These are phyloP conservation scores for Chrysemys picta DNA, from an alignment of 2,113 vertebrate genomes.

Conservation along the genomic window DNA sequence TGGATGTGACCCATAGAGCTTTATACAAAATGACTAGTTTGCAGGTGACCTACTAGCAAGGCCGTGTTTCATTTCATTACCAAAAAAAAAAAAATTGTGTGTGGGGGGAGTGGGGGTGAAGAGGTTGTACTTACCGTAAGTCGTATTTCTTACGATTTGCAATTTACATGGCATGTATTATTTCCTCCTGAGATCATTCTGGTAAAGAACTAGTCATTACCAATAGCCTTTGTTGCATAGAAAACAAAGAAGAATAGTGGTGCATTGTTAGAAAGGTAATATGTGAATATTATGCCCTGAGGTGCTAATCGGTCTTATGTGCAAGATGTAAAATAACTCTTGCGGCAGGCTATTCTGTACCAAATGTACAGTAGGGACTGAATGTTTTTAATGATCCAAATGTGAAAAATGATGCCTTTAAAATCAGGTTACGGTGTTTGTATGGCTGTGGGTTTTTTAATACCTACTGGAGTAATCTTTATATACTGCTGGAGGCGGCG, in stretches of 20 bases:
- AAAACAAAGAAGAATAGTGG: constrained; percentile 38
- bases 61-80: constrained; percentile 12
- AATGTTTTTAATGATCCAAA: constrained; percentile 13
- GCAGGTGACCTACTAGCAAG: not conserved
- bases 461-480: not conserved
- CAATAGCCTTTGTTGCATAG: constrained; percentile 5
- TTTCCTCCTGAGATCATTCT: constrained; percentile 23
- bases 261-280: constrained; percentile 29
- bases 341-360: constrained; percentile 4
- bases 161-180: not conserved
- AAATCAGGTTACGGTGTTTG: constrained; percentile 2
- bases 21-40: not conserved
- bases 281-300: not conserved
- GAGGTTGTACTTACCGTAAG: not conserved
- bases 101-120: not conserved
- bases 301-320: not conserved
- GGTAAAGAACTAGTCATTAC: constrained; percentile 21
- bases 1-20: not conserved
- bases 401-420: not conserved
- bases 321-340: constrained; percentile 30
- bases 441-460: not conserved
- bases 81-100: not conserved
- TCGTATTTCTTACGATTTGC: constrained; percentile 42
- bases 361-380: not conserved
- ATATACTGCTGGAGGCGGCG: not conserved